Conservation (phyloP, 2,113 vertebrate genomes). For the Malurus elegans region DNA sequence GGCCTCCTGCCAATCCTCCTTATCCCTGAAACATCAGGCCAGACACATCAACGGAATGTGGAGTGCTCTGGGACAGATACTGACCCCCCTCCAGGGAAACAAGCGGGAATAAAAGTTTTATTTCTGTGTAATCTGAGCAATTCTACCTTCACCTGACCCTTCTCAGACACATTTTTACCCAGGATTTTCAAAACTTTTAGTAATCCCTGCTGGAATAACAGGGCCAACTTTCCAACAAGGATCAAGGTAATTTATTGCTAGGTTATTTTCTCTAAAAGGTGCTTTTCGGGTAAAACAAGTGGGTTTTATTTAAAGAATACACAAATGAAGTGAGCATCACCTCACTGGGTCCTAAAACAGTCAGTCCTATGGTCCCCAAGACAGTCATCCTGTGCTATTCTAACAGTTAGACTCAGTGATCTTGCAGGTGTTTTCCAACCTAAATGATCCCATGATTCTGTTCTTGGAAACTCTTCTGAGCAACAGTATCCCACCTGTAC, state of each 20-base stretch:
- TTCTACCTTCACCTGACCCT: not conserved
- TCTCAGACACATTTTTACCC: not conserved
- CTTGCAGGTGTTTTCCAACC: not conserved
- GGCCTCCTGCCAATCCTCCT: constrained; percentile 92
- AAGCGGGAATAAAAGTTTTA: accelerated
- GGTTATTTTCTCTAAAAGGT: not conserved
- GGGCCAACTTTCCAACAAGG: not conserved
- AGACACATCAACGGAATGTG: constrained; percentile 4
- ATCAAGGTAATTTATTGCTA: not conserved
- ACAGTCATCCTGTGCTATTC: not conserved
- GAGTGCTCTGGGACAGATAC: not conserved
- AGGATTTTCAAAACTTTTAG: not conserved
- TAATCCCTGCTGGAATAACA: accelerated
- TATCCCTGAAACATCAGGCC: constrained; percentile 79
- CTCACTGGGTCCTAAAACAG: accelerated
- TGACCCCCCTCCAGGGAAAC: not conserved
- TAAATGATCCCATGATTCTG: not conserved
- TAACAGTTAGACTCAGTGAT: accelerated
- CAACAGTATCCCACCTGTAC: not conserved
- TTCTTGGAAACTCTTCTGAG: not conserved
- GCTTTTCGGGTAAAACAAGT: not conserved
- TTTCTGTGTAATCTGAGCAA: not conserved
- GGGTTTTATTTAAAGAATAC: not conserved
- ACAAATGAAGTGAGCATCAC: accelerated
- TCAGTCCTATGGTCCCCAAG: not conserved